Evolutionary conservation across 2,797 vertebrate species (phyloP), one percentile per base, ranked within the genome.

Genomic region (Choloepus didactylus): DNA sequence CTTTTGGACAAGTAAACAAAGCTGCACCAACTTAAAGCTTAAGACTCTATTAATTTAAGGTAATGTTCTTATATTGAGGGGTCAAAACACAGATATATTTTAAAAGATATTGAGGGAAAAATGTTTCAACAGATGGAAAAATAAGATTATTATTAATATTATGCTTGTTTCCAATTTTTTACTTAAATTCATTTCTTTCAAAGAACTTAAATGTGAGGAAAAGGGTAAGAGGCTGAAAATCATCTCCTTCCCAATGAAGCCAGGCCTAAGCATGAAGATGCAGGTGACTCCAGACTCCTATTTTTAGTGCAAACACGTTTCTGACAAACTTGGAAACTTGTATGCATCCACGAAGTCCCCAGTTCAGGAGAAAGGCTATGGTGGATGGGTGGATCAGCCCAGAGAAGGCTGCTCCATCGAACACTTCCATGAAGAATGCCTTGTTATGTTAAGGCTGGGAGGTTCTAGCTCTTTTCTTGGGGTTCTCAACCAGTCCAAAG

Each of bases 41-140:
- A 89, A 75, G 59, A 70, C 18, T 72, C 1, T n/a, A 59, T 67
- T 51, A 21, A 66, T 66, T 56, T 70, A 92, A 89, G 51, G 64
- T 51, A 73, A 62, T 79, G 89, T 70, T 80, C 83, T 84, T 38
- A 86, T 27, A 77, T 4, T 46, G 23, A 93, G 49, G 72, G n/a
- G 38, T 95, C 38, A 92, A 89, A 93, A 38, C 76, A 15, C 18
- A 92, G 29, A 51, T 76, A 35, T 87, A 73, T 67, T 95, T 60
- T 73, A 96, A 69, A 83, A 91, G 51, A 86, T 29, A 44, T 6
- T 41, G 41, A 91, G 73, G 7, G 9, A 8, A 1, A 29, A 38
- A 35, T 1, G 4, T 54, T 84, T 87, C 41, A 77, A 87, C 21
- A 84, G 51, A 72, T 23, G 25, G 27, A 82, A 51, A 0, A 62